Conservation (phyloP, 2,888 invertebrate genomes). For the Andrena flavipes region DNA sequence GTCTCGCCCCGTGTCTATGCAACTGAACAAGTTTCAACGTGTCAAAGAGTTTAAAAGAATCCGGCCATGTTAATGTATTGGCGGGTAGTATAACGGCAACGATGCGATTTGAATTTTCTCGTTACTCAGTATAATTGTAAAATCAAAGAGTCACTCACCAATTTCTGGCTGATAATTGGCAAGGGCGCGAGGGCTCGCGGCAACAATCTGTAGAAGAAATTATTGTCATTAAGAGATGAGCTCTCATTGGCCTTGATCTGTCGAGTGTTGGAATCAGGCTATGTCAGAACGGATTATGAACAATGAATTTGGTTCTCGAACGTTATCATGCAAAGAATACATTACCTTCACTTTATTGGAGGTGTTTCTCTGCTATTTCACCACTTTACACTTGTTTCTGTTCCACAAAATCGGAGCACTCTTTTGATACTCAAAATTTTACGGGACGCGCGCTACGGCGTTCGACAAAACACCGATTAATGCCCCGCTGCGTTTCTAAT, state of each 20-base stretch:
- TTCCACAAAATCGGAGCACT: neutral
- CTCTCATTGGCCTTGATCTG: neutral
- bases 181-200: no score
- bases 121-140: neutral
- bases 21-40: neutral
- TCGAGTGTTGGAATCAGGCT: neutral
- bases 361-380: neutral
- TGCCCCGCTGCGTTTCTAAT: neutral
- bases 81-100: no score
- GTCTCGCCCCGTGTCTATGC: neutral
- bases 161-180: neutral
- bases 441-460: slow-evolving; percentile 2
- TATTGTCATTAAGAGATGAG: neutral
- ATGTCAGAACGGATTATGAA: neutral
- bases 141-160: slow-evolving; percentile 2
- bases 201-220: neutral
- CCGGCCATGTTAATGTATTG: no score
- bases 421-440: neutral
- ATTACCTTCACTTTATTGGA: neutral
- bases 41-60: neutral
- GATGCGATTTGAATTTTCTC: neutral
- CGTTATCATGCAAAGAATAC: neutral
- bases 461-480: slow-evolving; percentile 17
- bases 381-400: neutral
- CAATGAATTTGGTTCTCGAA: neutral